Evolutionary conservation across 2,113 vertebrate species (phyloP).

Genomic region (Oryzias woworae): DNA sequence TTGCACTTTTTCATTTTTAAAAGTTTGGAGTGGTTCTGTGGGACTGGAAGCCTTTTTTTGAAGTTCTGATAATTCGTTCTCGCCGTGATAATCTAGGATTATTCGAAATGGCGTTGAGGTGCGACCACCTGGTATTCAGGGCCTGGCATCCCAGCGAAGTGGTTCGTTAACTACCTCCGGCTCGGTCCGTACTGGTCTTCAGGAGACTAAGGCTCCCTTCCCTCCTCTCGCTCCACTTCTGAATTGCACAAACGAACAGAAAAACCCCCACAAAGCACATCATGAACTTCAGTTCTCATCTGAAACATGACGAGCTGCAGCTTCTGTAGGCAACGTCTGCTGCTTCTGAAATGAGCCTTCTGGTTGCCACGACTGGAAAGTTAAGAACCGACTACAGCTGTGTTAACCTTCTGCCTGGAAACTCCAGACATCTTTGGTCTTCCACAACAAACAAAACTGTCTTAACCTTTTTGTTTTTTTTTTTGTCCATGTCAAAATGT

Average conservation of each 20-base stretch:
- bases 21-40: conserved; percentile 56
- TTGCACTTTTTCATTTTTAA: conserved; percentile 53
- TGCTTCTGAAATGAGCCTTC: neutral
- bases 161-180: conserved; percentile 96
- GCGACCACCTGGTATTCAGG: conserved; percentile 87
- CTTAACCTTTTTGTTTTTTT: neutral
- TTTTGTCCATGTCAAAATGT: neutral
- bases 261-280: neutral
- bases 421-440: conserved; percentile 80
- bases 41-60: conserved; percentile 29
- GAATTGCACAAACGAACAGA: neutral
- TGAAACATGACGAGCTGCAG: neutral
- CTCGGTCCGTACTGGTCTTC: conserved; percentile 88
- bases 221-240: neutral
- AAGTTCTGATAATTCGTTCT: conserved; percentile 40
- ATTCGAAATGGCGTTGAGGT: conserved; percentile 80
- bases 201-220: conserved; percentile 78
- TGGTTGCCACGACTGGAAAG: neutral
- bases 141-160: conserved; percentile 89
- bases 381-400: neutral
- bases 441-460: conserved; percentile 3
- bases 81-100: conserved; percentile 57
- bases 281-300: neutral
- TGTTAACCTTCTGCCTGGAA: conserved; percentile 71
- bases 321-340: neutral